phyloP scores from a whole-genome alignment of 2,113 vertebrate species.

The Centropus bengalensis region DNA sequence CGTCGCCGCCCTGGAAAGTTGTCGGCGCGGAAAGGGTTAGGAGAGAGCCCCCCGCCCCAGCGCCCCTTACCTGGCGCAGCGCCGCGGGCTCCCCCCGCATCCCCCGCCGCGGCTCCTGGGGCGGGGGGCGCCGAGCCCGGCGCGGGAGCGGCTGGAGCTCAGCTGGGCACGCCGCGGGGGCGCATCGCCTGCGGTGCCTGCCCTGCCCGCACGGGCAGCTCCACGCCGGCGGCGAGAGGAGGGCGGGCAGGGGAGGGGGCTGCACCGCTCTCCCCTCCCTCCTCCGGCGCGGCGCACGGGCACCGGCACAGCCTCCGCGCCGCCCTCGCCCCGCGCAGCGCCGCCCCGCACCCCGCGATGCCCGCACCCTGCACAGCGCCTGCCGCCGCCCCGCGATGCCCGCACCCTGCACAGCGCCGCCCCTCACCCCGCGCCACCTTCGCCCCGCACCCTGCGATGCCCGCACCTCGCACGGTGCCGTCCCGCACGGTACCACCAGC shows the following conservation, averaged over 20 bases:
- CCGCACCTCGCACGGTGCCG: no score
- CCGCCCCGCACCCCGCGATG: no score
- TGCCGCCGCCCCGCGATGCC: no score
- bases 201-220: background rate
- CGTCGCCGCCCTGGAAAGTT: background rate
- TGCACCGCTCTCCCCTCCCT: background rate
- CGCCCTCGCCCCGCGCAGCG: background rate
- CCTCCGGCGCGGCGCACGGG: background rate
- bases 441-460: no score
- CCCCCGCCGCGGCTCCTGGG: background rate
- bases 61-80: constrained; percentile 8
- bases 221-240: background rate
- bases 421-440: no score
- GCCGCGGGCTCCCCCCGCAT: background rate
- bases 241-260: background rate
- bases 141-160: background rate
- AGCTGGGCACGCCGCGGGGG: background rate
- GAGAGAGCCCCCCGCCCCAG: background rate
- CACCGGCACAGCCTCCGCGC: background rate
- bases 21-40: background rate
- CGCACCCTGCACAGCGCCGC: background rate
- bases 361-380: no score
- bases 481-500: no score
- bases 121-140: background rate
- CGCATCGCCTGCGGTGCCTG: background rate